A percentile compares a stretch with the other conserved stretches of the same genome.
phyloP scores from a whole-genome alignment of 2,888 invertebrate species.

The Drosophila testacea region DNA sequence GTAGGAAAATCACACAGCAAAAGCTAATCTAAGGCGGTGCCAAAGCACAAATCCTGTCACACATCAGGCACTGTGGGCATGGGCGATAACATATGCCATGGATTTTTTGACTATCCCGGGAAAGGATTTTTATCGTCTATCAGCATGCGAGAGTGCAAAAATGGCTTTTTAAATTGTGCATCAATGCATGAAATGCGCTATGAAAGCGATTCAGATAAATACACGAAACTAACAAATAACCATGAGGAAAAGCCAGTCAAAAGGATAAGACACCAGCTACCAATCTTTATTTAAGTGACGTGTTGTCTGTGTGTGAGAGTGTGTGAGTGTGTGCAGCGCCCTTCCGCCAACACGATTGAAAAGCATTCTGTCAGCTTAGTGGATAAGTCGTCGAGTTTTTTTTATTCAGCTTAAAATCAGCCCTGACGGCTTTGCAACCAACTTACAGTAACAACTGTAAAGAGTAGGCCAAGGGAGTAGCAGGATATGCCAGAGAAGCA shows the following conservation, averaged over 20 bases:
- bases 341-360: slow-evolving; percentile 16
- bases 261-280: slow-evolving; percentile 25
- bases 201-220: slow-evolving; percentile 71
- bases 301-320: not conserved
- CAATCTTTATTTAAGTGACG: not conserved
- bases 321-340: not conserved
- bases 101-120: slow-evolving; percentile 39
- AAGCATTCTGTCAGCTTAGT: slow-evolving; percentile 27
- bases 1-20: not conserved
- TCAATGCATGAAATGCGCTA: slow-evolving; percentile 73
- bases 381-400: slow-evolving; percentile 38
- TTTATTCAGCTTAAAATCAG: slow-evolving; percentile 41
- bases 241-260: slow-evolving; percentile 39
- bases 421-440: not conserved
- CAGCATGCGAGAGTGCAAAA: slow-evolving; percentile 49
- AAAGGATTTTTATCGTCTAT: slow-evolving; percentile 52
- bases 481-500: slow-evolving; percentile 23
- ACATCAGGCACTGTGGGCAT: not conserved
- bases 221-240: slow-evolving; percentile 64
- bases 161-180: slow-evolving; percentile 72
- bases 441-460: slow-evolving; percentile 10
- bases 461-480: slow-evolving; percentile 20
- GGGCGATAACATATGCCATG: slow-evolving; percentile 57
- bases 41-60: slow-evolving; percentile 28
- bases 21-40: slow-evolving; percentile 13